Base-by-base conservation (phyloP, 2,113 vertebrate genomes). In the Hyaena hyaena region DNA sequence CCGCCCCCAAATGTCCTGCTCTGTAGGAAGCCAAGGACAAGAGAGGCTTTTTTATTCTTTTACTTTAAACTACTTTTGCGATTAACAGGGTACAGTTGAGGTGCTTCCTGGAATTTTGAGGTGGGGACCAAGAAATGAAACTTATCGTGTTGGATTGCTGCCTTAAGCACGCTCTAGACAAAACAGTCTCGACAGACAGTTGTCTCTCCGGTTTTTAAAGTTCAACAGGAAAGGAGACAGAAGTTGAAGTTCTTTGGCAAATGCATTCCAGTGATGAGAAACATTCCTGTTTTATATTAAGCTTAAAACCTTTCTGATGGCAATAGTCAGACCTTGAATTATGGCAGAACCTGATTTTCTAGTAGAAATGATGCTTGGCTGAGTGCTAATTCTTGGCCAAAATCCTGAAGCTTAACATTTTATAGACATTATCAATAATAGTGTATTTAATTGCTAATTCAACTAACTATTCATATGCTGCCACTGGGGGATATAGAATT, bases 151-250 rank as follows among this genome's bases (percentile, higher is more conserved):
- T 88, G 90, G 90, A 69, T 66, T 3, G 45, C 63, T 69, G 96
- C 88, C 84, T 61, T 28, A 4, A 39, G 45, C 87, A 66, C 2
- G 58, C 81, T 92, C 84, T 33, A 97, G 97, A 97, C 97, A 92
- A 92, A 97, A 92, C 96, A 95, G 96, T 80, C 88, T 83, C 82
- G 0, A 89, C 89, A 97, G 83, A 95, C 97, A 97, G 96, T 63
- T 92, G 93, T 88, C 87, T 89, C 96, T 97, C 96, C 9, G 23
- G 66, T 61, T 97, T 96, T 90, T 92, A 98, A 97, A 98, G 97
- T 98, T 98, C 97, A 97, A 24, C 96, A 96, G 96, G 97, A 97
- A 97, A 97, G 83, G 88, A 97, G 97, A 95, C 98, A 98, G 97
- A 93, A 97, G 97, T 71, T 94, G 91, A 94, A 94, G 88, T 65